Percentiles rank a stretch among this genome's conserved stretches.
These are phyloP conservation scores for Sebastes hubbsi DNA, from an alignment of 2,797 vertebrate species.

Conservation along the genomic window DNA sequence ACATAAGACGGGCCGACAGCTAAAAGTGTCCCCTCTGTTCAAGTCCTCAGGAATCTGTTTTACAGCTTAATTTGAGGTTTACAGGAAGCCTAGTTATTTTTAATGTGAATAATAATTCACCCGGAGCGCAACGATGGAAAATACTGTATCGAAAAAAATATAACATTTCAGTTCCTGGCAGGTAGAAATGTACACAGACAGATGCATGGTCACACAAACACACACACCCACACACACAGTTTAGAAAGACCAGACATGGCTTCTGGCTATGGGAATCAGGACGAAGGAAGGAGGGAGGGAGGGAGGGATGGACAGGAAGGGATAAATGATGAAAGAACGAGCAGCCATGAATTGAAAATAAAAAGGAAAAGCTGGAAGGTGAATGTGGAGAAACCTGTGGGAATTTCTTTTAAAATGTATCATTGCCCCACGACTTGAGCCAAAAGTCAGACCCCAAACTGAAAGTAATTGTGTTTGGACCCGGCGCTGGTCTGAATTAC, in stretches of 20 bases:
- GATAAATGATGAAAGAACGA: constrained; percentile 51
- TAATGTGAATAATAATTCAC: constrained; percentile 70
- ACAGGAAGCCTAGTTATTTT: constrained; percentile 69
- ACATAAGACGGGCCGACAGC: constrained; percentile 38
- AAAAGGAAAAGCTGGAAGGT: constrained; percentile 51
- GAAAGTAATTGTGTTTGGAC: constrained; percentile 48
- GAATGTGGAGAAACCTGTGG: constrained; percentile 41
- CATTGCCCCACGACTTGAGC: constrained; percentile 8
- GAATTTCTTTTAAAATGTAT: constrained; percentile 38
- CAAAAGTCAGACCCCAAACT: constrained; percentile 47
- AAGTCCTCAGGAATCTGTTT: constrained; percentile 49
- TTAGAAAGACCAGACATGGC: constrained; percentile 20
- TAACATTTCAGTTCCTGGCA: constrained; percentile 61
- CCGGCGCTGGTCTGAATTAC: constrained; percentile 7
- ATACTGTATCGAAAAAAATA: constrained; percentile 63
- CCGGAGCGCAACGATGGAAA: constrained; percentile 66
- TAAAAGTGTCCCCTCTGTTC: constrained; percentile 37
- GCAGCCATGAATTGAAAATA: constrained; percentile 35
- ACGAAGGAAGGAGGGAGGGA: constrained; percentile 8
- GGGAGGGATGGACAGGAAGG: constrained; percentile 43
- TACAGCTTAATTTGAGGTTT: constrained; percentile 69
- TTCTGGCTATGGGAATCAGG: neutral
- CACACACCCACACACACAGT: neutral
- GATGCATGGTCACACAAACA: constrained; percentile 31
- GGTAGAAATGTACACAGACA: constrained; percentile 40